Evolutionary conservation across 2,888 invertebrate genomes (phyloP).

Genomic region (Tethea ocularis): DNA sequence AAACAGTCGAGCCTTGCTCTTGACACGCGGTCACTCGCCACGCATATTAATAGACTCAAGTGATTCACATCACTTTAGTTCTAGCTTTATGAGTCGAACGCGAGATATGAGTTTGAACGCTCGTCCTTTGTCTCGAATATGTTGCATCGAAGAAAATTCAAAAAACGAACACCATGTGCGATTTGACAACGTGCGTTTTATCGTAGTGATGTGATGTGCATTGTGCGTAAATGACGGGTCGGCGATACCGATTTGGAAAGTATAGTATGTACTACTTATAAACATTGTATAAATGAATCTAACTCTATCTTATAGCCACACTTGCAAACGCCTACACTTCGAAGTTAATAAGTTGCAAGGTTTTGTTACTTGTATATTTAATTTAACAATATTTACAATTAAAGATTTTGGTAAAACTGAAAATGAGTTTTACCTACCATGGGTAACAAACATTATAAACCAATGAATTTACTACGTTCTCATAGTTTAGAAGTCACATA

Average conservation of each 20-base stretch:
- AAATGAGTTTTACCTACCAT: background rate
- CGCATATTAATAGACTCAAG: conserved; percentile 80
- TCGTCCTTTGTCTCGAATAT: conserved; percentile 48
- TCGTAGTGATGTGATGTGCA: conserved; percentile 47
- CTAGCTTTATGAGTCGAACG: conserved; percentile 67
- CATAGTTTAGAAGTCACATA: background rate
- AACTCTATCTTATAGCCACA: conserved; percentile 10
- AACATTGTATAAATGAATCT: conserved; percentile 19
- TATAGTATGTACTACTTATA: too few species aligned
- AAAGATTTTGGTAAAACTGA: too few species aligned
- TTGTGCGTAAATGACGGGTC: conserved; percentile 55
- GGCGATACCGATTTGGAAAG: conserved; percentile 57
- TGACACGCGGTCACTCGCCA: conserved; percentile 80
- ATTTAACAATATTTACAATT: too few species aligned
- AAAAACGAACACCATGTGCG: conserved; percentile 39
- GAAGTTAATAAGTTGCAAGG: background rate
- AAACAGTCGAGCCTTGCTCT: conserved; percentile 72
- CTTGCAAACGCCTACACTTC: background rate
- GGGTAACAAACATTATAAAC: background rate
- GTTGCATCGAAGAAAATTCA: conserved; percentile 33
- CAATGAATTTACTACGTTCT: background rate
- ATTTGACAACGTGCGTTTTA: conserved; percentile 31
- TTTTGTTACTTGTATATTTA: background rate
- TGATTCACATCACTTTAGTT: conserved; percentile 75
- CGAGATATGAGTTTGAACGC: conserved; percentile 62